Evolutionary conservation across 2,113 vertebrate species (phyloP).

Genomic region (Actenoides hombroni): DNA sequence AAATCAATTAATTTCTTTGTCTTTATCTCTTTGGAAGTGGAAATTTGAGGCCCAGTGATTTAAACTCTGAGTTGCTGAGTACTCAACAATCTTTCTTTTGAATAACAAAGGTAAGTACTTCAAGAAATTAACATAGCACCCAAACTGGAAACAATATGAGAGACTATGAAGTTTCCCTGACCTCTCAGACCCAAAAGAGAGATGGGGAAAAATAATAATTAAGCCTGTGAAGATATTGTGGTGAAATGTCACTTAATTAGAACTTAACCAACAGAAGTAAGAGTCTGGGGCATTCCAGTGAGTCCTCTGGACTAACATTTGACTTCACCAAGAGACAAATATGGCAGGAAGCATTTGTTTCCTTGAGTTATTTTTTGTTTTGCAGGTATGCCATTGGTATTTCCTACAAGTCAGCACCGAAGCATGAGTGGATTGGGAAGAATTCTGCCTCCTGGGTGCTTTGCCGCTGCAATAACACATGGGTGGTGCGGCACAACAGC

Average conservation of each 20-base stretch:
- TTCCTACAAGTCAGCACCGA: conserved; percentile 94
- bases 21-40: conserved; percentile 8
- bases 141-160: neutral
- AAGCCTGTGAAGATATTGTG: neutral
- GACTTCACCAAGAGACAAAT: neutral
- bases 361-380: neutral
- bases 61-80: neutral
- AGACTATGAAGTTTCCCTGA: neutral
- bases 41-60: conserved; percentile 31
- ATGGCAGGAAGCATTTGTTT: neutral
- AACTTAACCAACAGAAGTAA: neutral
- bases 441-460: conserved; percentile 95
- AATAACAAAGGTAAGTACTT: neutral
- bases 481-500: conserved; percentile 93
- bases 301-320: neutral
- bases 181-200: neutral
- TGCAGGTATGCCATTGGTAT: conserved; percentile 95
- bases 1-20: conserved; percentile 44
- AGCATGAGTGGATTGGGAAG: conserved; percentile 96
- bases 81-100: conserved; percentile 17
- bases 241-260: neutral
- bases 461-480: conserved; percentile 93
- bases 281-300: neutral
- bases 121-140: neutral
- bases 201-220: neutral